Percentiles rank a stretch among this genome's conserved stretches.
phyloP scores from a whole-genome alignment of 2,113 vertebrate genomes.

The Myocastor coypus region DNA sequence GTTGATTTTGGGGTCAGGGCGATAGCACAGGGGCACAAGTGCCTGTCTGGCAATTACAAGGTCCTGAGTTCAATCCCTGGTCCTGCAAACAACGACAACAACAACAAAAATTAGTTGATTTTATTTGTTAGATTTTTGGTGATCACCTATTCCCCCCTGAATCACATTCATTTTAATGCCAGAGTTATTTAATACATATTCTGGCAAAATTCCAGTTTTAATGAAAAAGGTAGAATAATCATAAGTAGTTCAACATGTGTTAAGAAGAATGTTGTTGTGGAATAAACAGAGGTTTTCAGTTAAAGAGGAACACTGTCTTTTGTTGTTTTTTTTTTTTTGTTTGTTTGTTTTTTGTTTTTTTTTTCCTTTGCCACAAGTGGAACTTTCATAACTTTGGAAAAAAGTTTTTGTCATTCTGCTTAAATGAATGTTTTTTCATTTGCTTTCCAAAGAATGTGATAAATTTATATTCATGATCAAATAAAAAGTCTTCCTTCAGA shows the following conservation, averaged over 20 bases:
- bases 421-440: constrained; percentile 62
- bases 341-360: background rate
- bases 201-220: constrained; percentile 13
- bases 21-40: no score
- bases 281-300: background rate
- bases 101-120: background rate
- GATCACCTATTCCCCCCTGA: background rate
- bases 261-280: constrained; percentile 26
- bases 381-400: constrained; percentile 34
- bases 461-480: background rate
- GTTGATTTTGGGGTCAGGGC: background rate
- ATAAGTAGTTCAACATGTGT: background rate
- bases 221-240: constrained; percentile 53
- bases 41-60: no score
- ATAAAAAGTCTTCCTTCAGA: constrained; percentile 45
- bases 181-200: constrained; percentile 31
- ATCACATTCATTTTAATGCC: background rate
- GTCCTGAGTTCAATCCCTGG: no score
- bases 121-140: background rate
- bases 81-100: no score
- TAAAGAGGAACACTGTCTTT: constrained; percentile 45
- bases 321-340: constrained; percentile 6
- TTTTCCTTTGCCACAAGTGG: constrained; percentile 40
- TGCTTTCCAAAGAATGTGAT: constrained; percentile 45
- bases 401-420: background rate